Base-by-base conservation (phyloP, 1,140 invertebrate genomes). In the Drosophila santomea region DNA sequence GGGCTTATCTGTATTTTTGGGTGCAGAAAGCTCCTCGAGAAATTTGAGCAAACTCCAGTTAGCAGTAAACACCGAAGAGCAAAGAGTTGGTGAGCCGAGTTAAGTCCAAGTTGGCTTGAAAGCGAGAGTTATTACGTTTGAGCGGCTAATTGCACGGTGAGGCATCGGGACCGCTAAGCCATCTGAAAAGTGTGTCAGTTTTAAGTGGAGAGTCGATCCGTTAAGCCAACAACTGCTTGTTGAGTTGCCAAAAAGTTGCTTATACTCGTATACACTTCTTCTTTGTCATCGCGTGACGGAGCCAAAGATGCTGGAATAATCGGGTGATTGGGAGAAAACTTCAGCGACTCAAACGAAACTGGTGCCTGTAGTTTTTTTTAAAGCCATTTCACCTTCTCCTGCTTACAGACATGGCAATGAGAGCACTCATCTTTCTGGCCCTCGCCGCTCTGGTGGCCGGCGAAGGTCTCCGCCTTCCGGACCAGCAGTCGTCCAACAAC, bases 401-500 rank as follows among this genome's bases (percentile, higher is more conserved):
- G 47, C 64, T 74, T 89, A 25, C 60, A 88, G 84, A 57, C 85
- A 89, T 89, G 80, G 69, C 80, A 78, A 71, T 89, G 77, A 72
- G 62, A 71, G 73, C 68, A 38, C 17, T 84, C 44, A 47, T 62
- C 50, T 71, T 84, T 32, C 41, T 88, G 59, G 66, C 84, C 83
- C 36, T 83, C 39, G 38, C 84, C 20, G 48, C 64, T 56, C 58
- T 86, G 39, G 94, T 90, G 47, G 94, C 94, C 28, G 93, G 93
- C 63, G 94, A 94, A 35, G 93, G 93, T 38, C 93, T 94, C 59
- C 92, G 93, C 14, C 75, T 94, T 25, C 94, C 94, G 48, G 94
- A 94, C 79, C 94, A 94, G 77, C 93, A 94, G 52, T 93, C 78
- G 55, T 93, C 76, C 51, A 79, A 66, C 61, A 86, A 91, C 77